Evolutionary conservation across 2,797 vertebrate genomes (phyloP).

Genomic region (Propithecus deckenii): DNA sequence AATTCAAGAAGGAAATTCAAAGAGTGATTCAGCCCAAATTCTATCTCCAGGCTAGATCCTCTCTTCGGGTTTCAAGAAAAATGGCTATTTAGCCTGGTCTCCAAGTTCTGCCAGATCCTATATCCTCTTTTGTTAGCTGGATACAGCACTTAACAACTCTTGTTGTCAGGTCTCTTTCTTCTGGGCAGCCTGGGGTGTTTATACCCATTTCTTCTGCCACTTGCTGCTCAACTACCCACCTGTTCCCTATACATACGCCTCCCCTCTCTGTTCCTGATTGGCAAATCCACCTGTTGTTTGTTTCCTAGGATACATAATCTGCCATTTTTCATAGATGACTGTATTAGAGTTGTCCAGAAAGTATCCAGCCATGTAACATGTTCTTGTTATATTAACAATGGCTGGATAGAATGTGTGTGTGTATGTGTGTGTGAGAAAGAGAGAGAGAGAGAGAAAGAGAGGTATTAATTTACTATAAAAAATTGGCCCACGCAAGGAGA

Average conservation of each 20-base stretch:
- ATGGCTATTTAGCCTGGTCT: background rate
- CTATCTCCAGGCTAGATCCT: background rate
- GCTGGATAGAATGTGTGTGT: background rate
- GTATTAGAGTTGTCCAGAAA: background rate
- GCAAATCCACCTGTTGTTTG: background rate
- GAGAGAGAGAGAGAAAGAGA: background rate
- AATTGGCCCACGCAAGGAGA: background rate
- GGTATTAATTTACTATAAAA: background rate
- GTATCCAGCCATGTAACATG: no score
- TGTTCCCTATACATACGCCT: background rate
- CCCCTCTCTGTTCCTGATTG: background rate
- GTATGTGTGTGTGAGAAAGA: background rate
- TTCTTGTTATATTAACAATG: no score
- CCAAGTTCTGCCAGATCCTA: background rate
- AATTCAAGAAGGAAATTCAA: slow-evolving; percentile 34
- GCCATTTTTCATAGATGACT: background rate
- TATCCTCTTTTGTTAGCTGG: background rate
- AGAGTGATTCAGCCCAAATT: background rate
- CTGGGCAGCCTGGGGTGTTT: background rate
- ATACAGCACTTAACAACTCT: background rate
- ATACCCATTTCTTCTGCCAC: background rate
- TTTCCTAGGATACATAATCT: background rate
- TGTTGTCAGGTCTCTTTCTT: background rate
- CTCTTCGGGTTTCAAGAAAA: background rate
- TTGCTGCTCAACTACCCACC: background rate